A percentile compares a stretch with the other conserved stretches of the same genome.
phyloP scores from a whole-genome alignment of 2,888 invertebrate species.

The Dascillus cervinus region DNA sequence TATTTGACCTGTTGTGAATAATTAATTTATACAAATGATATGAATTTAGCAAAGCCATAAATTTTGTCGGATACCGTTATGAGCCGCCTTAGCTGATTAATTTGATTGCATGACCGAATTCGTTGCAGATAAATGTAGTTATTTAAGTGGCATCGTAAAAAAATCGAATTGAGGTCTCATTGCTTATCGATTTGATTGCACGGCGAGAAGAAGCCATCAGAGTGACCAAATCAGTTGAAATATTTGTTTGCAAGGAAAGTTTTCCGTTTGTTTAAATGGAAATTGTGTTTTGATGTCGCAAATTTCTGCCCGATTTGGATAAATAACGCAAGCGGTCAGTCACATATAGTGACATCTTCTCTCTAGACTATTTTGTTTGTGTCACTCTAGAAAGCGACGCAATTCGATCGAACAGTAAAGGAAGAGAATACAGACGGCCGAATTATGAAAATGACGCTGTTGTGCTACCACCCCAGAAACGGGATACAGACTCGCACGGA shows the following conservation, averaged over 20 bases:
- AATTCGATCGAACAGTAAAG: conserved; percentile 48
- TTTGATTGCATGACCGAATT: too few relatives aligned
- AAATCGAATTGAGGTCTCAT: too few relatives aligned
- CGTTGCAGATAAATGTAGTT: too few relatives aligned
- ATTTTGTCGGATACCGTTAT: too few relatives aligned
- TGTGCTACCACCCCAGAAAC: conserved; percentile 16
- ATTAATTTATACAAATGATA: too few relatives aligned
- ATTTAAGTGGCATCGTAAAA: too few relatives aligned
- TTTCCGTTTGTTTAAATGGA: neutral
- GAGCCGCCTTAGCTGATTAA: too few relatives aligned
- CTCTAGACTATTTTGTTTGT: conserved; percentile 34
- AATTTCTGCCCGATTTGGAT: neutral
- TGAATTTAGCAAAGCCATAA: too few relatives aligned
- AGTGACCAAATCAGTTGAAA: too few relatives aligned
- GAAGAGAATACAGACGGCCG: conserved; percentile 52
- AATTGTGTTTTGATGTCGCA: neutral
- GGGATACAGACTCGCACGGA: conserved; percentile 15
- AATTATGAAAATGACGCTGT: conserved; percentile 54
- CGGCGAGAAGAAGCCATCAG: too few relatives aligned
- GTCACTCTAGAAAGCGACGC: conserved; percentile 41
- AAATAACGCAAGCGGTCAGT: neutral
- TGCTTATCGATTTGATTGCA: too few relatives aligned
- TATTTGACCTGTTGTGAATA: too few relatives aligned
- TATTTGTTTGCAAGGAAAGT: neutral
- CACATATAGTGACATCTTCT: conserved; percentile 6